A percentile compares a stretch with the other conserved stretches of the same genome.
These are phyloP conservation scores for Orchestia grillus DNA, from an alignment of 1,140 invertebrate species.

Conservation along the genomic window DNA sequence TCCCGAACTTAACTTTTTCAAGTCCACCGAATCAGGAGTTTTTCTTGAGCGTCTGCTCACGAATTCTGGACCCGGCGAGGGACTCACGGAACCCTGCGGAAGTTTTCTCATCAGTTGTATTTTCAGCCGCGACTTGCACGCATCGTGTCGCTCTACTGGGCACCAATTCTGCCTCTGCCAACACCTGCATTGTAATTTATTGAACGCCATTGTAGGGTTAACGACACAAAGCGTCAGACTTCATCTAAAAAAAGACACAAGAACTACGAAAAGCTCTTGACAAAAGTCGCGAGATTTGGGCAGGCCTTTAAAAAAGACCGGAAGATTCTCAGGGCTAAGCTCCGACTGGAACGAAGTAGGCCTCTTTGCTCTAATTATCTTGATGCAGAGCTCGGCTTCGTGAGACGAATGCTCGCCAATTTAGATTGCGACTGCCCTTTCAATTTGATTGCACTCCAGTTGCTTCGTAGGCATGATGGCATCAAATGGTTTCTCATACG, in stretches of 20 bases:
- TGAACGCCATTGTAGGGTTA: conserved; percentile 1
- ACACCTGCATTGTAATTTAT: conserved; percentile 36
- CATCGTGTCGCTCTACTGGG: not conserved
- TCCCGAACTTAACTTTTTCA: not conserved
- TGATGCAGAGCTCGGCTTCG: not conserved
- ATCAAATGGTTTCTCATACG: too few species aligned
- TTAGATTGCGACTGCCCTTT: not conserved
- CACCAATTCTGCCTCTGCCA: not conserved
- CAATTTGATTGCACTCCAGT: not conserved
- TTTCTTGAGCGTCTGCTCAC: not conserved
- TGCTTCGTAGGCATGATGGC: not conserved
- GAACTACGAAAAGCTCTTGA: not conserved
- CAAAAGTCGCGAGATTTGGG: conserved; percentile 17
- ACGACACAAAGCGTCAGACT: not conserved
- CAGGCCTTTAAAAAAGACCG: not conserved
- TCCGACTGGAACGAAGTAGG: not conserved
- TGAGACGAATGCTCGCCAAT: not conserved
- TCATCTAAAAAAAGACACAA: conserved; percentile 11
- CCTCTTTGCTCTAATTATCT: not conserved
- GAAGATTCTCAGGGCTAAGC: not conserved
- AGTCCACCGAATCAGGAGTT: not conserved
- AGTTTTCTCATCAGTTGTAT: conserved; percentile 40
- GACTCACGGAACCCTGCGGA: not conserved
- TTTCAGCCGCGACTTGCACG: not conserved
- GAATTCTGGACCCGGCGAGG: not conserved